These are phyloP conservation scores for Periophthalmus magnuspinnatus DNA, from an alignment of 2,797 vertebrate species.

Conservation along the genomic window DNA sequence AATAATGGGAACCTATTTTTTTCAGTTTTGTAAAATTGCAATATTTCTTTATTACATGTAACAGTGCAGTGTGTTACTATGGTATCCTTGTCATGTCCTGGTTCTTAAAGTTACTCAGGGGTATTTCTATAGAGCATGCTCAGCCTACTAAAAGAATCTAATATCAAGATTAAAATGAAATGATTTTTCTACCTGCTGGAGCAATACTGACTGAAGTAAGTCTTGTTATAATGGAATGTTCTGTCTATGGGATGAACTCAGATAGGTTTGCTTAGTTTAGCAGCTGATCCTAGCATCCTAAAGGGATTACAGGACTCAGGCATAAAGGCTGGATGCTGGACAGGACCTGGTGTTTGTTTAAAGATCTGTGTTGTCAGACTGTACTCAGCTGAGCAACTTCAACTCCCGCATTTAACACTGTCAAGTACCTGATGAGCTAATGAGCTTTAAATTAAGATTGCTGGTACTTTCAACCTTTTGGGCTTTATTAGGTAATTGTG, in stretches of 20 bases:
- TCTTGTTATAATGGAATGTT: conserved; percentile 30
- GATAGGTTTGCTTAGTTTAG: conserved; percentile 55
- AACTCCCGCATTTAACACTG: conserved; percentile 27
- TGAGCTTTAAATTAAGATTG: conserved; percentile 32
- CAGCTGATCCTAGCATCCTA: conserved; percentile 50
- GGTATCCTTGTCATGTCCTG: too few species aligned
- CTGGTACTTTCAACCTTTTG: conserved; percentile 7
- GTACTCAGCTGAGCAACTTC: conserved; percentile 9
- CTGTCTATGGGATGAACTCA: conserved; percentile 50
- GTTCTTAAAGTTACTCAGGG: too few species aligned
- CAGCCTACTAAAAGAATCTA: too few species aligned
- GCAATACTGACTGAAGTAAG: conserved; percentile 14
- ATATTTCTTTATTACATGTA: too few species aligned
- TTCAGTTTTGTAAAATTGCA: too few species aligned
- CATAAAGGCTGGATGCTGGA: conserved; percentile 19
- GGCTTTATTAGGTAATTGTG: conserved; percentile 10
- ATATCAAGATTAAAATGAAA: too few species aligned
- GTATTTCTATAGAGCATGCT: background rate
- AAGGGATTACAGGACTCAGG: conserved; percentile 55
- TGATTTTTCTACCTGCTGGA: background rate
- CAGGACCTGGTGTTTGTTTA: conserved; percentile 16
- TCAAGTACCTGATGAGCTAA: conserved; percentile 34
- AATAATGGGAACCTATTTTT: too few species aligned
- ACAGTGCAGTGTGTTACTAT: too few species aligned
- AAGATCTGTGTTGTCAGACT: conserved; percentile 29